Evolutionary conservation across 2,888 invertebrate genomes (phyloP), one percentile per base, ranked within the genome.

Genomic region (Helicoverpa assulta): DNA sequence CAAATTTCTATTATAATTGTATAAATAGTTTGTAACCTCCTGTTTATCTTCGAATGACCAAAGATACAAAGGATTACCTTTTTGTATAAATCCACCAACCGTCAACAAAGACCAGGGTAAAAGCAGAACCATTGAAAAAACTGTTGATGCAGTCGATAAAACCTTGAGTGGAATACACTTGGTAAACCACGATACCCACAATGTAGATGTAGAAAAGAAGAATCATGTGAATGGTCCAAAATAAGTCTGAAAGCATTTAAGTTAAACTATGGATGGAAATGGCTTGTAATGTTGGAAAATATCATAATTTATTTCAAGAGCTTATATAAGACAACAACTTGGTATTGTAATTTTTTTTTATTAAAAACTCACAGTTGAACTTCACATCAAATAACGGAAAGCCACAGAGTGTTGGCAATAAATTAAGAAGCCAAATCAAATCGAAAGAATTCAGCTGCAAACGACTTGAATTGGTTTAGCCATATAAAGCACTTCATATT

Each of bases 51-150:
- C 0, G 1, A 33, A 33, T 33, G 33, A 33, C 33, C 10, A 8
- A 10, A 33, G 10, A 33, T 33, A 33, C 10, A 33, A 33, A 33
- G 8, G 33, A 33, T 69, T 75, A 90, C 90, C 88, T 85, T 80
- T 88, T 87, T 4, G 40, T 55, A 16, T 88, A 53, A 40, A 84
- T 65, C 90, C 89, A 90, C 58, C 73, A 78, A 26, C 80, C 82
- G 18, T 55, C 73, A 61, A 81, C 88, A 2, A 61, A 21, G 7
- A 85, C 70, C 2, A 89, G 52, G 0, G 84, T 21, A 10, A 86
- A 81, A 5, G 88, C 68, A 0, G 85, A 82, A 21, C 90, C 66
- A 37, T 88, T 89, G 51, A 90, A 85, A 65, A 85, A 84, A 51
- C 86, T 88, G 54, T 88, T 88, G 14, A 88, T 74, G 16, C 61